These are phyloP conservation scores for Peromyscus melanophrys DNA, from an alignment of 2,797 vertebrate genomes.

Conservation along the genomic window DNA sequence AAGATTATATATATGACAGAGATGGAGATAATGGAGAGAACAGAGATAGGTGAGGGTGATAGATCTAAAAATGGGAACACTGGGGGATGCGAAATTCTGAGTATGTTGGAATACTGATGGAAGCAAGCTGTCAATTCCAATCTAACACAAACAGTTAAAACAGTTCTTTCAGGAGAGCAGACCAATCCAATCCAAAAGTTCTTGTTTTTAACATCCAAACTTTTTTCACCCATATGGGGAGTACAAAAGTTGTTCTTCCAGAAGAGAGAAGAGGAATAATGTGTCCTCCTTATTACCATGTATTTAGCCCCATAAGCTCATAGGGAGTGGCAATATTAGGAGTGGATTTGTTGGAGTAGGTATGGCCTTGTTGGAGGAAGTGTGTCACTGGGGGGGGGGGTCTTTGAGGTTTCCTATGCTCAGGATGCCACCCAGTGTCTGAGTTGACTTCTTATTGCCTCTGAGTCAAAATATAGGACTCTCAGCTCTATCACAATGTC, in stretches of 20 bases:
- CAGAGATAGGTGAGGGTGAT: neutral
- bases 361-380: too few relatives aligned
- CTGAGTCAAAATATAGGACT: neutral
- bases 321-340: too few relatives aligned
- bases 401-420: neutral
- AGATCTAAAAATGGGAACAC: neutral
- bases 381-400: too few relatives aligned
- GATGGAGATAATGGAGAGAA: neutral
- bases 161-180: neutral
- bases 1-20: neutral
- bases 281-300: neutral
- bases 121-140: neutral
- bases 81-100: neutral
- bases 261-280: neutral
- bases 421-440: neutral
- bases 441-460: neutral
- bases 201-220: neutral
- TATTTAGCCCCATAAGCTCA: too few relatives aligned
- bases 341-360: too few relatives aligned
- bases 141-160: neutral
- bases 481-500: neutral
- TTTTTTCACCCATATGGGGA: neutral
- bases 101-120: too few relatives aligned
- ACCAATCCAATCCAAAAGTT: neutral
- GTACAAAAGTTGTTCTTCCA: neutral